Evolutionary conservation across 2,797 vertebrate genomes (phyloP).

Genomic region (Pygocentrus nattereri): DNA sequence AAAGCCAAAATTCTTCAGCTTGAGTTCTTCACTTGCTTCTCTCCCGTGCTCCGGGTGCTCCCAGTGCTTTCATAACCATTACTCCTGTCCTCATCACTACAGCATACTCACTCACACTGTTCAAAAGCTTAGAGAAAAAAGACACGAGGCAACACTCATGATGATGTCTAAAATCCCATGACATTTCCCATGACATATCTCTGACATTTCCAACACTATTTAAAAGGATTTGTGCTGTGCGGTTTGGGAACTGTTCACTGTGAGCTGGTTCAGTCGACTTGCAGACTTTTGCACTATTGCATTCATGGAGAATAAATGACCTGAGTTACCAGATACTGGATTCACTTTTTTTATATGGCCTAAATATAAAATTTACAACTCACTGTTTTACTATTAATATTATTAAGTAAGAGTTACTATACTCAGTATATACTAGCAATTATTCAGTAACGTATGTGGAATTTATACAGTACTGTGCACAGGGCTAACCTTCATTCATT

Average conservation of each 20-base stretch:
- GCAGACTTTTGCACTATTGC: conserved; percentile 8
- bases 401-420: too few relatives aligned
- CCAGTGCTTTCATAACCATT: not conserved
- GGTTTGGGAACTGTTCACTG: not conserved
- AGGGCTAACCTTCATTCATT: too few relatives aligned
- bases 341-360: not conserved
- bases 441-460: too few relatives aligned
- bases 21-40: conserved; percentile 3
- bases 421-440: too few relatives aligned
- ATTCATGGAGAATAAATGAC: conserved; percentile 15
- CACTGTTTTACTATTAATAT: too few relatives aligned
- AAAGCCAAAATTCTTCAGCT: not conserved
- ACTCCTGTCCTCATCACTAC: conserved; percentile 4
- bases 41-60: not conserved
- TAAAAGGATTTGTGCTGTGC: not conserved
- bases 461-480: too few relatives aligned
- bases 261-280: not conserved
- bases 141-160: conserved; percentile 1
- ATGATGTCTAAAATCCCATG: conserved; percentile 9
- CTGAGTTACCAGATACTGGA: not conserved
- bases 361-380: too few relatives aligned
- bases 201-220: conserved; percentile 21
- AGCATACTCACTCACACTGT: not conserved
- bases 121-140: not conserved
- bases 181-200: conserved; percentile 15